Base-by-base conservation (phyloP, 2,797 vertebrate genomes). In the Euphonia xanthogaster region DNA sequence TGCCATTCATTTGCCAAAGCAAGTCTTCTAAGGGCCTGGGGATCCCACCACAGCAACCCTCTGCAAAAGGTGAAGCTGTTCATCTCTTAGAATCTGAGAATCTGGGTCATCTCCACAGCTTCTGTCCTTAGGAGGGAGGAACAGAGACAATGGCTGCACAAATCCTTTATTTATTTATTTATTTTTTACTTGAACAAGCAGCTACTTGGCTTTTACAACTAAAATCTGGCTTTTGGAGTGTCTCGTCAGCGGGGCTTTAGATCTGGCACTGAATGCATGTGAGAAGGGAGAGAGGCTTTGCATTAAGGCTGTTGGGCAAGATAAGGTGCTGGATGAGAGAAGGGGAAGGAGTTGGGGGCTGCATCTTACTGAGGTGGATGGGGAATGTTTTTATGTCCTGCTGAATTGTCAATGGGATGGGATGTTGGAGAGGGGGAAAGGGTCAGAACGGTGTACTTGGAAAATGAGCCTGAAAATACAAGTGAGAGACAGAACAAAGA, bases 61-160 rank as follows among this genome's bases (percentile, higher is more conserved):
- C 37, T 68, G 68, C 44, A 18, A 33, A 73, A 86, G 40, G 31
- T 55, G 51, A 37, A 15, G 44, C 44, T 67, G 12, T 24, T 67
- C 2, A 1, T 70, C 24, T 40, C 53, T 55, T 21, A 12, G 1
- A 62, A 62, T 9, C 23, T 2, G 1, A 12, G 1, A 62, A 62
- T 9, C 23, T 2, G 1, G 23, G 37, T 53, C 24, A n/a, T 40
- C 54, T 84, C 62, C 40, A 4, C 2, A 1, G 48, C 40, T 72
- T 75, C 54, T 62, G 25, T 12, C 14, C 40, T 65, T 47, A 1
- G 2, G 51, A 31, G 68, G 54, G 42, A 48, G 65, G 15, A 90
- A 11, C 20, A 44, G 54, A 73, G 39, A 25, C 0, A 2, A 8
- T 63, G 47, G 42, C 23, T 84, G 37, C 15, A 35, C 19, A 19